Conservation (phyloP, 2,888 invertebrate genomes). For the Cantharis flavilabris region DNA sequence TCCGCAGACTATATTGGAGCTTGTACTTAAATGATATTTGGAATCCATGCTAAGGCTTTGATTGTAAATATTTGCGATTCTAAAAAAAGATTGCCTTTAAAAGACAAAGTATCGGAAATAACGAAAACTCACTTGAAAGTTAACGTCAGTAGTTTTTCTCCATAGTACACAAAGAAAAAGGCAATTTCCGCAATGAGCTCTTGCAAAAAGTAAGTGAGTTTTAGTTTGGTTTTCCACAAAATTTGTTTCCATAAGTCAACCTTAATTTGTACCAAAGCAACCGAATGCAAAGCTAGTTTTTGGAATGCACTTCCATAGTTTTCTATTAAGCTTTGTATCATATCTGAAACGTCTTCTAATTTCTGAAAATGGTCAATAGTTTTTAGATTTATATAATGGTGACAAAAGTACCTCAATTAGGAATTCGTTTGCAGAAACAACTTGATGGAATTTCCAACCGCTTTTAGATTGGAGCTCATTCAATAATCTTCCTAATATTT, state of each 20-base stretch:
- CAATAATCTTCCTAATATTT: slow-evolving; percentile 54
- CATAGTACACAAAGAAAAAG: slow-evolving; percentile 62
- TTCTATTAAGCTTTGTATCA: slow-evolving; percentile 59
- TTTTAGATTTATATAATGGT: neutral
- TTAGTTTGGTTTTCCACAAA: slow-evolving; percentile 61
- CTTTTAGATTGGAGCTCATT: slow-evolving; percentile 56
- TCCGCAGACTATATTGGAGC: slow-evolving; percentile 66
- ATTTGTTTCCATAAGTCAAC: slow-evolving; percentile 60
- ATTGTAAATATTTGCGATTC: slow-evolving; percentile 68
- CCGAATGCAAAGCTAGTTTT: slow-evolving; percentile 54
- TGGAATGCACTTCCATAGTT: slow-evolving; percentile 61
- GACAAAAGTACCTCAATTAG: slow-evolving; percentile 11
- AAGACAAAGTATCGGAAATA: neutral
- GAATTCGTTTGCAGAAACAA: slow-evolving; percentile 10
- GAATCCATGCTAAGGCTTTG: slow-evolving; percentile 63
- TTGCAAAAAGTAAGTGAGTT: slow-evolving; percentile 61
- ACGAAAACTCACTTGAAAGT: slow-evolving; percentile 58
- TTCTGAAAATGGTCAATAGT: slow-evolving; percentile 55
- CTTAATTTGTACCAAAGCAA: slow-evolving; percentile 54
- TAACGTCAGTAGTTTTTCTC: slow-evolving; percentile 62
- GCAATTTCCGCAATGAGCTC: slow-evolving; percentile 62
- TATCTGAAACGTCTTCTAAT: slow-evolving; percentile 62
- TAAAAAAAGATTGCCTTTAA: slow-evolving; percentile 43
- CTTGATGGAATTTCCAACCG: slow-evolving; percentile 33
- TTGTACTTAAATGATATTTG: slow-evolving; percentile 60